Evolutionary conservation across 2,888 invertebrate species (phyloP), one percentile per base, ranked within the genome.

Genomic region (Pseudoips prasinana): DNA sequence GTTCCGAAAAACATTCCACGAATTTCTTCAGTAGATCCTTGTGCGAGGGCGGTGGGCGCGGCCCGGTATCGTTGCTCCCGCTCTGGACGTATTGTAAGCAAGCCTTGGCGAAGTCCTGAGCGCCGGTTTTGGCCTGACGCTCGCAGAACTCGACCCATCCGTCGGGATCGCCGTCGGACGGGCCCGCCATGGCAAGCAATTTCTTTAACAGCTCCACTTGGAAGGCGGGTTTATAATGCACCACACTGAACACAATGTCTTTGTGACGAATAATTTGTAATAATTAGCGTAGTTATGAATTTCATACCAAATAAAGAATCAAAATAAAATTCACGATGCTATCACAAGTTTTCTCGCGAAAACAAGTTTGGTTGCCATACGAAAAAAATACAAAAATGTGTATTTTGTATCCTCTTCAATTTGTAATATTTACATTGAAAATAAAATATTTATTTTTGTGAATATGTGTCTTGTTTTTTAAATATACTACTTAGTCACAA

Each of bases 101-200:
- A 62, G 94, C 94, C 82, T 94, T 94, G 60, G 96, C 95, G 81
- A 97, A 97, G 83, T 96, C 96, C 64, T 94, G 93, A 41, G 96
- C 96, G 36, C 96, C 94, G 42, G 93, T 91, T 64, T 92, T 92
- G 39, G 96, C 96, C 85, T 96, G 96, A 74, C 95, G 92, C 80
- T 96, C 95, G 85, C 95, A 95, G 78, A 95, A 94, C 76, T 95
- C 95, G 69, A 92, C 91, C 95, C 95, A 96, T 78, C 91, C 91
- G 72, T 91, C 91, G 72, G 90, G 76, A 54, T 91, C 92, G 64
- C 90, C 90, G 70, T 91, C 91, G 80, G 90, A 90, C 73, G 89
- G 89, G 77, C 90, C 90, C 70, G 77, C 77, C 88, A 88, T 87
- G 75, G 80, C 86, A 61, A 87, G 74, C 67, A 88, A 68, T 73